phyloP scores from a whole-genome alignment of 2,888 invertebrate species.

The Drosophila kokeensis region DNA sequence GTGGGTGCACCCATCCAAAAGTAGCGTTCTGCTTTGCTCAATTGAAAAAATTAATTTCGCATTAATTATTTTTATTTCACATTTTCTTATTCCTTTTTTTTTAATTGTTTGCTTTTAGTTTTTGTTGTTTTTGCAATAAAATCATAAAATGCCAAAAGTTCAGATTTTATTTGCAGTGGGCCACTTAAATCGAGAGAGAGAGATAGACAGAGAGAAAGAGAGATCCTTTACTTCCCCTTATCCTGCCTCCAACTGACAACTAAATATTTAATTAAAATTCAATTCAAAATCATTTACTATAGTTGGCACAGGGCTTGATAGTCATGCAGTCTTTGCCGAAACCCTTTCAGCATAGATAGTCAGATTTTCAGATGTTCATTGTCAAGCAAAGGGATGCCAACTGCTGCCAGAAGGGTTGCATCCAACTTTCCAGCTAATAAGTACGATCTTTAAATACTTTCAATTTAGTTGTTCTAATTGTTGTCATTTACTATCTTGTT shows the following conservation, averaged over 20 bases:
- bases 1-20: too few relatives aligned
- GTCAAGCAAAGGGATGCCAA: neutral
- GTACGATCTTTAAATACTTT: neutral
- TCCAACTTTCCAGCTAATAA: neutral
- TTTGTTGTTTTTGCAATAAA: conserved; percentile 5
- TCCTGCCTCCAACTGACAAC: conserved; percentile 70
- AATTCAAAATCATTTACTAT: conserved; percentile 62
- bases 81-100: neutral
- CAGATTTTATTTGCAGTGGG: conserved; percentile 44
- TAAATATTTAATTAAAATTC: conserved; percentile 78
- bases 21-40: conserved; percentile 6
- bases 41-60: conserved; percentile 42
- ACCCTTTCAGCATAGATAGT: neutral
- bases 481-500: neutral
- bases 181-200: conserved; percentile 31
- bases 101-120: neutral
- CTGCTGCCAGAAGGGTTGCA: neutral
- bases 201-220: neutral
- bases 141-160: conserved; percentile 52
- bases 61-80: conserved; percentile 24
- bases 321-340: conserved; percentile 57
- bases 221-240: neutral
- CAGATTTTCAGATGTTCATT: neutral
- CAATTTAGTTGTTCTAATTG: neutral
- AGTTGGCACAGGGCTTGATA: neutral